Evolutionary conservation across 92 coral and sea anemone species (phyloP), one percentile per base, ranked within the genome.

Genomic region (Palythoa grandis): DNA sequence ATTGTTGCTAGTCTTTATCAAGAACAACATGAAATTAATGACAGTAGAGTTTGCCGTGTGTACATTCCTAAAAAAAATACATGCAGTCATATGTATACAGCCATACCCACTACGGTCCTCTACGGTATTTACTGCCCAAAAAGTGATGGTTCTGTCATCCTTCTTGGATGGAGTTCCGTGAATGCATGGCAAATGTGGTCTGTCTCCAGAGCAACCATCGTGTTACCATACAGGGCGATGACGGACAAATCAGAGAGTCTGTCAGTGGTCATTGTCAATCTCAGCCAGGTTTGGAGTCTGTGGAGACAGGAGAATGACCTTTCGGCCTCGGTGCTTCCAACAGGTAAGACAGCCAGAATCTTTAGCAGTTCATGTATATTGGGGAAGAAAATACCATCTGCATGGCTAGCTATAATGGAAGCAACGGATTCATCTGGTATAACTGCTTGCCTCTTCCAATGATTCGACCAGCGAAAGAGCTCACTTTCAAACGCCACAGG

Each of bases 121-220:
- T 79, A 87, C 90, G 77, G 72, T 87, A 87, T 87, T 83, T 88
- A 88, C 91, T 88, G 91, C 91, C 88, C 92, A 84, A 89, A 89
- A 89, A 84, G 92, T 89, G 89, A 89, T 84, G 92, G 92, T 89
- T 84, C 88, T 88, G 77, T 84, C 88, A 88, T 88, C 85, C 88
- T 88, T 88, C 91, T 76, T 83, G 88, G 91, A 83, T 88, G 91
- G 78, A 88, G 85, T 83, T 83, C 91, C 91, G 78, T 88, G 72
- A 88, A 88, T 88, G 88, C 88, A 52, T 80, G 74, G 91, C 91
- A 88, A 88, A 88, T 84, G 79, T 80, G 43, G 85, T 77, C 88
- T 19, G 80, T 88, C 85, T 88, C 91, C 85, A 76, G 74, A 70
- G 86, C 72, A 79, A 87, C 86, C n/a, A n/a, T n/a, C n/a, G n/a